phyloP scores from a whole-genome alignment of 2,888 invertebrate species.

The Azorinus chamasolen region DNA sequence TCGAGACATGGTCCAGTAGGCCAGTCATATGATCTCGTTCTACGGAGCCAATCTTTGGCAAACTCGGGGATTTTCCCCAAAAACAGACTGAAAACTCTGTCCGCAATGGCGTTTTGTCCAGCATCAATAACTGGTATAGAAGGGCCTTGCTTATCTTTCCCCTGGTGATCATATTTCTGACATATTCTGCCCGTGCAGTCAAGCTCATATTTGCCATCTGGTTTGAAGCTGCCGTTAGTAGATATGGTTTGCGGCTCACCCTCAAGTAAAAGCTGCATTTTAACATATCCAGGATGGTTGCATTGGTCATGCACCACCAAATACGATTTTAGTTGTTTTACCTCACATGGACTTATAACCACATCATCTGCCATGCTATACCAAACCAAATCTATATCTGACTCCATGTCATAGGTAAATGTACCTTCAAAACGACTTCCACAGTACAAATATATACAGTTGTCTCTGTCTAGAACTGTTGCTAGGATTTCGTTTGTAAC shows the following conservation, averaged over 20 bases:
- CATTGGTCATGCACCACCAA: not conserved
- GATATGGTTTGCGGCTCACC: not conserved
- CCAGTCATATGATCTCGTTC: not conserved
- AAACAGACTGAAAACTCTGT: not conserved
- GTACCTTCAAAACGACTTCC: constrained; percentile 10
- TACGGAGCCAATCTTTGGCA: not conserved
- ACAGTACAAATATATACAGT: not conserved
- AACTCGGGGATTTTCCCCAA: not conserved
- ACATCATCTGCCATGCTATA: not conserved
- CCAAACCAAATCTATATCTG: constrained; percentile 2
- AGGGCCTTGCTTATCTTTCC: not conserved
- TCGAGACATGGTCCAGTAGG: not conserved
- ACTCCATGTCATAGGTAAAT: not conserved
- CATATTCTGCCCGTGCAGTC: not conserved
- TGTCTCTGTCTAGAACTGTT: not conserved
- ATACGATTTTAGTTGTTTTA: not conserved
- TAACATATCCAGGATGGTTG: constrained; percentile 15
- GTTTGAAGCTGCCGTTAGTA: not conserved
- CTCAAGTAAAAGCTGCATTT: constrained; percentile 3
- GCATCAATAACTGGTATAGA: not conserved
- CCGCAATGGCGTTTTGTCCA: not conserved
- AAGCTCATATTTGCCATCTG: not conserved
- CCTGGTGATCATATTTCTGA: not conserved
- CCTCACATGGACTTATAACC: not conserved
- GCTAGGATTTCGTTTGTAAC: not conserved